These are phyloP conservation scores for Sebastes itinus DNA, from an alignment of 2,797 vertebrate species.

Conservation along the genomic window DNA sequence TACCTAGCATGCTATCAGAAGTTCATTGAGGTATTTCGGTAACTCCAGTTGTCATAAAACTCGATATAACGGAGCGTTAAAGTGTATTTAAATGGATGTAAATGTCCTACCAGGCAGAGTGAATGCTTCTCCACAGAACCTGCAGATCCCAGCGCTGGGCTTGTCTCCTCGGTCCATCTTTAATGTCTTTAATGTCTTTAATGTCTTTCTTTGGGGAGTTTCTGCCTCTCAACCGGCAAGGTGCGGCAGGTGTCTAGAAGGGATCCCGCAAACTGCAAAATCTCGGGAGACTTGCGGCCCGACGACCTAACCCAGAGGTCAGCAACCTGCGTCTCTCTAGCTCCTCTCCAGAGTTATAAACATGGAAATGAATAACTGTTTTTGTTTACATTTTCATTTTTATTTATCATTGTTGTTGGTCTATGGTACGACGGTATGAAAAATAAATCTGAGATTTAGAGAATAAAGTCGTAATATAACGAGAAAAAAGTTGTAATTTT, in stretches of 20 bases:
- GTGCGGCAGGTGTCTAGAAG: not conserved
- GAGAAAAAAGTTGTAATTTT: no score
- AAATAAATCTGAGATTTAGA: no score
- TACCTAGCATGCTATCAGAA: not conserved
- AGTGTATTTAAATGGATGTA: accelerated
- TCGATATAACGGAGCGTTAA: not conserved
- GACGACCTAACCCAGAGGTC: no score
- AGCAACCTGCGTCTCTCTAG: accelerated
- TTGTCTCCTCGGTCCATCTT: conserved; percentile 21
- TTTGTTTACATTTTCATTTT: no score
- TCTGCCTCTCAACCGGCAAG: accelerated
- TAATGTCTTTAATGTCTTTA: accelerated
- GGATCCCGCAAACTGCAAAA: no score
- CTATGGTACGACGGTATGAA: no score
- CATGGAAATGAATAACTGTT: no score
- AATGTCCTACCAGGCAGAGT: conserved; percentile 67
- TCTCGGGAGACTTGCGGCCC: no score
- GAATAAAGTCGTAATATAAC: no score
- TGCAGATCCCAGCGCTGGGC: conserved; percentile 33
- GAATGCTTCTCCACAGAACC: conserved; percentile 61
- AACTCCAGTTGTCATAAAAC: not conserved
- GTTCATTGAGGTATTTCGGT: not conserved
- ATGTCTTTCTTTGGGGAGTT: accelerated
- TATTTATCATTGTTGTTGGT: no score
- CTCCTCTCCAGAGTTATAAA: no score